Base-by-base conservation (phyloP, 2,113 vertebrate species). In the Terrapene triunguis region DNA sequence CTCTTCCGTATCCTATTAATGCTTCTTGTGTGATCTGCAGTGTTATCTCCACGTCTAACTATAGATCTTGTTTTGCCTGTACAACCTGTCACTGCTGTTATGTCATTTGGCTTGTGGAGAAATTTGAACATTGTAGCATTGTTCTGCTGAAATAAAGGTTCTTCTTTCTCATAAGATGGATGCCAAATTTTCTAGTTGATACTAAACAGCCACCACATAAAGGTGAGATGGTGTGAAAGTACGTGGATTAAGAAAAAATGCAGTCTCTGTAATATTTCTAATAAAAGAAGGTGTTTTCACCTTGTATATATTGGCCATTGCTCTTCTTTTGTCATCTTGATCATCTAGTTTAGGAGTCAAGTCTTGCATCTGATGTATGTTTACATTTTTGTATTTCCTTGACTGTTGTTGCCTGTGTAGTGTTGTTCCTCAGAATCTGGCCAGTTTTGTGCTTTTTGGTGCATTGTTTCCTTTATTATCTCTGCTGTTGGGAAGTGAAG, bases 101-200 rank as follows among this genome's bases (percentile, higher is more conserved):
- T 65, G 4, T 80, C 57, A 35, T 65, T 62, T 0, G 27, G 47
- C 44, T 80, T 84, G 76, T 74, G 57, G 62, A 21, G 13, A 62
- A 50, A 17, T 42, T n/a, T 78, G 81, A 93, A 95, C 90, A 94
- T 57, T 94, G 57, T 35, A 8, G 5, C 51, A 83, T 95, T 97
- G 95, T 96, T 96, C 53, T 76, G 54, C 81, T 89, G 88, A 57
- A 87, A 92, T 87, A 96, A 91, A 78, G 11, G 12, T 69, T 54
- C 42, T 51, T 35, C 5, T 94, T 84, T 93, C 80, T 44, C 2
- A 1, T 82, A 14, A 48, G 4, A 90, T 17, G 80, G 14, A 10
- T 51, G 76, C 84, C 50, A 85, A 78, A 84, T 57, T 29, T n/a
- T 80, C 69, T 88, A 29, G 5, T 10, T 74, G 90, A 83, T 89